These are phyloP conservation scores for Lucilia cuprina DNA, from an alignment of 1,140 invertebrate species.

Conservation along the genomic window DNA sequence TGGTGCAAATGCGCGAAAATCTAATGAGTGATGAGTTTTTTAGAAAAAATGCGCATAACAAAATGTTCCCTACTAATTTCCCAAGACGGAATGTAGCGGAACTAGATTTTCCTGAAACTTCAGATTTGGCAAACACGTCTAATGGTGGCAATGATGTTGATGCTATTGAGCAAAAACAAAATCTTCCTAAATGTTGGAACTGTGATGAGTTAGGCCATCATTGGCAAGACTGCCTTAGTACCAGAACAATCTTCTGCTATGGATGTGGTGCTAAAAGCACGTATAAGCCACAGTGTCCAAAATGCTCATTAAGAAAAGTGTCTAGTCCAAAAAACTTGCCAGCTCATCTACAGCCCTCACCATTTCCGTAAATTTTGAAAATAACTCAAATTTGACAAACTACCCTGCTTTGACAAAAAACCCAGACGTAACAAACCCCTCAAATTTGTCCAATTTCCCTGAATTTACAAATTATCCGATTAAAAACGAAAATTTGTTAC, in stretches of 20 bases:
- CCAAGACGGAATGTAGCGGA: not conserved
- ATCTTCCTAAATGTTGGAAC: constrained; percentile 8
- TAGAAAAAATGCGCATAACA: not conserved
- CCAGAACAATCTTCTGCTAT: constrained; percentile 33
- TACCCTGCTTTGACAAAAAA: not conserved
- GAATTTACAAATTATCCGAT: not conserved
- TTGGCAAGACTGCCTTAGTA: constrained; percentile 21
- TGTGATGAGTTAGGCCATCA: not conserved
- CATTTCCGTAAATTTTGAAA: not conserved
- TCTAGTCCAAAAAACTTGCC: not conserved
- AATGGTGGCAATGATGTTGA: not conserved
- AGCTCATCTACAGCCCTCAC: not conserved
- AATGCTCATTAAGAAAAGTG: not conserved
- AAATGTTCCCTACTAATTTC: not conserved
- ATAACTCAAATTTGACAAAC: not conserved
- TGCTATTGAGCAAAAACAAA: not conserved
- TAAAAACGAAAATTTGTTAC: not conserved
- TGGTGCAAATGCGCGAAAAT: constrained; percentile 25
- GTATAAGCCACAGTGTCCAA: constrained; percentile 38
- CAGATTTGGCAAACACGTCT: not conserved
- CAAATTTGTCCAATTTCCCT: not conserved
- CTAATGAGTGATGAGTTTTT: constrained; percentile 24
- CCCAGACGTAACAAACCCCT: not conserved
- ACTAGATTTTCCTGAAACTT: not conserved
- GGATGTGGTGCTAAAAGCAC: constrained; percentile 35